Conservation (phyloP, 2,888 invertebrate genomes). For the Monopis laevigella region DNA sequence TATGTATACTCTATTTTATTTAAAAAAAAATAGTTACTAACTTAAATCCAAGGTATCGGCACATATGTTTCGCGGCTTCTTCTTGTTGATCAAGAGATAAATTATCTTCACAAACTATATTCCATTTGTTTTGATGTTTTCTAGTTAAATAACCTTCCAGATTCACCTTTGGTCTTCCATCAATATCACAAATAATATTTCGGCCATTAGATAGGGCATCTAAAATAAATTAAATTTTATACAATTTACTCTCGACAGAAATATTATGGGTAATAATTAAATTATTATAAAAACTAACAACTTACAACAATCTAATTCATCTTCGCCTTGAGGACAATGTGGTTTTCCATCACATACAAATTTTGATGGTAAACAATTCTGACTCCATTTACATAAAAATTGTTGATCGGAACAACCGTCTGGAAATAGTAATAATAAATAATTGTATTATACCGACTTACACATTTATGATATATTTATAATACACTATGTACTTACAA, state of each 20-base stretch:
- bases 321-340: constrained; percentile 77
- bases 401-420: constrained; percentile 65
- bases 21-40: constrained; percentile 23
- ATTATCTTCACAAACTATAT: constrained; percentile 68
- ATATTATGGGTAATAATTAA: no score
- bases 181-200: constrained; percentile 66
- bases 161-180: constrained; percentile 68
- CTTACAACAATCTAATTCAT: constrained; percentile 84
- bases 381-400: constrained; percentile 72
- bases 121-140: constrained; percentile 72
- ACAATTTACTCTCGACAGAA: not conserved
- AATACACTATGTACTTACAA: constrained; percentile 52
- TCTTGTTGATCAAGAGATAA: constrained; percentile 47
- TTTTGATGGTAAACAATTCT: constrained; percentile 68
- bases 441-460: no score
- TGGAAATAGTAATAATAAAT: constrained; percentile 36
- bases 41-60: constrained; percentile 75
- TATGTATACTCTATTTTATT: no score
- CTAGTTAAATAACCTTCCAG: constrained; percentile 71
- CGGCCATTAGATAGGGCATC: constrained; percentile 75
- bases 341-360: constrained; percentile 71
- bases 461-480: not conserved
- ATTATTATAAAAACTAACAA: constrained; percentile 14
- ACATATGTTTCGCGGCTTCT: constrained; percentile 65
- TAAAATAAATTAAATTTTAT: constrained; percentile 35